These are phyloP conservation scores for Himalopsyche japonica DNA, from an alignment of 2,888 invertebrate genomes.

Conservation along the genomic window DNA sequence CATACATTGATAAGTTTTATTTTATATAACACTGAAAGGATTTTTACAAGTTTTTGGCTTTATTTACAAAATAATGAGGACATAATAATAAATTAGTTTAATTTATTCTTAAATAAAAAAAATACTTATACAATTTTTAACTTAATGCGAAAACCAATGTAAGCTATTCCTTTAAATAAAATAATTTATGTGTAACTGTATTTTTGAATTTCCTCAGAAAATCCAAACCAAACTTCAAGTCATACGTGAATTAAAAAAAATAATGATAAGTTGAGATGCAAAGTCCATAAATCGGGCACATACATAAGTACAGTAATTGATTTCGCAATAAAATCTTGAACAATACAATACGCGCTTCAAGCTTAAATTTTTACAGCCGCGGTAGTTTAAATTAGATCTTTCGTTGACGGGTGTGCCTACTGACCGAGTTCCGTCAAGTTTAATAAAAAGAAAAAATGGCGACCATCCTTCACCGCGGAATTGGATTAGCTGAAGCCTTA, in stretches of 20 bases:
- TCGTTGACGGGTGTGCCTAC: neutral
- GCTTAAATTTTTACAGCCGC: neutral
- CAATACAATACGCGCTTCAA: neutral
- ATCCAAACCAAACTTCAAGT: neutral
- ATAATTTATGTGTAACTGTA: neutral
- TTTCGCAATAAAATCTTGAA: neutral
- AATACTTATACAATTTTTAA: too few species aligned
- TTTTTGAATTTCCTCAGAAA: neutral
- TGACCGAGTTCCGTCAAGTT: neutral
- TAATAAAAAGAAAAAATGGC: slow-evolving; percentile 66
- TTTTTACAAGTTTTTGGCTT: too few species aligned
- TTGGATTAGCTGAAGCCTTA: slow-evolving; percentile 70
- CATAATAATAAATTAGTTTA: too few species aligned
- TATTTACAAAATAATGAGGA: too few species aligned
- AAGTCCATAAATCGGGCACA: neutral
- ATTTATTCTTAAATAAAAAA: too few species aligned
- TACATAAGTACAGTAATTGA: neutral
- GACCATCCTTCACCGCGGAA: slow-evolving; percentile 74
- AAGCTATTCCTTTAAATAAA: too few species aligned
- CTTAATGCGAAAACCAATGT: too few species aligned
- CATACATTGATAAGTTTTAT: too few species aligned
- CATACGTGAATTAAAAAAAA: slow-evolving; percentile 4
- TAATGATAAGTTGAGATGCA: neutral
- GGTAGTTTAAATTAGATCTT: neutral
- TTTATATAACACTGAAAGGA: too few species aligned